phyloP scores from a whole-genome alignment of 2,888 invertebrate genomes.

The Temnothorax unifasciatus region DNA sequence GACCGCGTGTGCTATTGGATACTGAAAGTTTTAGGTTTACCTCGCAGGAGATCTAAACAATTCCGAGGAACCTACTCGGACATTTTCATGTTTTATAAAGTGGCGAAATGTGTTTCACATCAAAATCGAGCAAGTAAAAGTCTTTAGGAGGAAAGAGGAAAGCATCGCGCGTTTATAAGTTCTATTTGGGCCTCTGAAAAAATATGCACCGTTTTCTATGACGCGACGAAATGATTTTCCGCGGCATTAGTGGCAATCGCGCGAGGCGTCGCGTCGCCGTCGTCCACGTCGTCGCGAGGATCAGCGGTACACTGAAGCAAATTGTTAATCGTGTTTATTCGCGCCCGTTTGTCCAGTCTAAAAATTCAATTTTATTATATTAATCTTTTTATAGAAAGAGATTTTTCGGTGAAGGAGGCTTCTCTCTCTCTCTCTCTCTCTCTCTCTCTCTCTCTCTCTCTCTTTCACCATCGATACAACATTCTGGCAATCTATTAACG shows the following conservation, averaged over 20 bases:
- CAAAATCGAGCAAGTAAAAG: slow-evolving; percentile 15
- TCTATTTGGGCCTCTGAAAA: background rate
- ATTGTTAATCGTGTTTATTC: background rate
- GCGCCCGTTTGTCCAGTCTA: background rate
- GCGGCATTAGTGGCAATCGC: background rate
- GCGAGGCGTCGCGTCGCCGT: no score
- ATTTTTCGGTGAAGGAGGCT: background rate
- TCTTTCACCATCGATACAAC: background rate
- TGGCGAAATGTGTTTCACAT: background rate
- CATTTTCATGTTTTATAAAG: slow-evolving; percentile 51
- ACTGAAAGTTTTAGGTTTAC: slow-evolving; percentile 21
- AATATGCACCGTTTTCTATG: background rate
- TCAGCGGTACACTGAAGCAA: background rate
- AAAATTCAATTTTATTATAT: background rate
- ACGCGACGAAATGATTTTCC: slow-evolving; percentile 33
- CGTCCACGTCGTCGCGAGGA: background rate
- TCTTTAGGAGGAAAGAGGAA: slow-evolving; percentile 8
- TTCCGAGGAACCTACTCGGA: background rate
- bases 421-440: background rate
- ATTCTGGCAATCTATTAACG: background rate
- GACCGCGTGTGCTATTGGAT: background rate
- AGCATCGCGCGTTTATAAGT: background rate
- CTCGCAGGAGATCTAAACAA: slow-evolving; percentile 22
- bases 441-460: no score
- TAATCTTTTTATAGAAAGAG: background rate